A percentile compares a stretch with the other conserved stretches of the same genome.
phyloP scores from a whole-genome alignment of 2,113 vertebrate species.

The Eurystomus gularis region DNA sequence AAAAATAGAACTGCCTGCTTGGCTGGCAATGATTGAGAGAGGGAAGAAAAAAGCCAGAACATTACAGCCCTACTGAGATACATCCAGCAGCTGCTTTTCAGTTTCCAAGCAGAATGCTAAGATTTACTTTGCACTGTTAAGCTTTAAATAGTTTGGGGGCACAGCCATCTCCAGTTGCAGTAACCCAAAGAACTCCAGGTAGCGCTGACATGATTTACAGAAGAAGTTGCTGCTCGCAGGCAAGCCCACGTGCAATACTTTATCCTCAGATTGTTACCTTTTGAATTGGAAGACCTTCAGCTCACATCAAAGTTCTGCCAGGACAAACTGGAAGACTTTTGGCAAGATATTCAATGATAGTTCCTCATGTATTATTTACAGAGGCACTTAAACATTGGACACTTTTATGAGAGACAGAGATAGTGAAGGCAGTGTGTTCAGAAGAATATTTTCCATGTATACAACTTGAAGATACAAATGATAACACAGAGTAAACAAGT shows the following conservation, averaged over 20 bases:
- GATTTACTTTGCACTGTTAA: not conserved
- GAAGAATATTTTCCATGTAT: not conserved
- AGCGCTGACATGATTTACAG: not conserved
- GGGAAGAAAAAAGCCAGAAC: not conserved
- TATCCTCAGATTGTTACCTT: not conserved
- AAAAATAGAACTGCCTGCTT: not conserved
- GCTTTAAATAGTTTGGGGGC: not conserved
- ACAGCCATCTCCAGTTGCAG: not conserved
- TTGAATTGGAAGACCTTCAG: not conserved
- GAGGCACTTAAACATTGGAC: not conserved
- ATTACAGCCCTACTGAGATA: not conserved
- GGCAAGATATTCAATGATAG: not conserved
- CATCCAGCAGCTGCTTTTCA: not conserved
- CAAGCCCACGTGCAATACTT: not conserved
- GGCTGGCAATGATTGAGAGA: not conserved
- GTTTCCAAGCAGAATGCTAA: not conserved
- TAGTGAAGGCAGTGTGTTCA: not conserved
- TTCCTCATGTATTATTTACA: conserved; percentile 18
- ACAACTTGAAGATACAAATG: not conserved
- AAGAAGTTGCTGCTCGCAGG: not conserved
- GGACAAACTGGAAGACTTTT: not conserved
- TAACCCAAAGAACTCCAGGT: not conserved
- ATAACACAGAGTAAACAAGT: not conserved
- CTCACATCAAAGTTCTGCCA: not conserved
- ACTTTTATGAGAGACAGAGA: not conserved